Evolutionary conservation across 2,888 invertebrate genomes (phyloP).

Genomic region (Falcaria lacertinaria): DNA sequence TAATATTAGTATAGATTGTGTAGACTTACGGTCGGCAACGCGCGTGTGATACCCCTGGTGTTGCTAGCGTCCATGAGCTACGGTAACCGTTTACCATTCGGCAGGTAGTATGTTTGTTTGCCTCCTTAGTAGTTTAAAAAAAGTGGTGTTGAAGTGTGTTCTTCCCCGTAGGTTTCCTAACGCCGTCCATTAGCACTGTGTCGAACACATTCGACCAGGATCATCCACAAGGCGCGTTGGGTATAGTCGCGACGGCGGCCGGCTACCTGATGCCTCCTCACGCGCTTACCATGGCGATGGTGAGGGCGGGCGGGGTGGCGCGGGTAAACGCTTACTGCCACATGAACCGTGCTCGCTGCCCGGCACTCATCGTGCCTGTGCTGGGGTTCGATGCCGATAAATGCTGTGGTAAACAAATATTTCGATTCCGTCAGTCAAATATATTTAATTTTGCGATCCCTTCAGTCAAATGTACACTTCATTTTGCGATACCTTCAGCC

Average conservation of each 20-base stretch:
- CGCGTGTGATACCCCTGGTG: too few relatives aligned
- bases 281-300: slow-evolving; percentile 24
- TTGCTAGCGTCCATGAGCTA: too few relatives aligned
- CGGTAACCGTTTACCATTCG: too few relatives aligned
- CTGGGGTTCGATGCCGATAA: slow-evolving; percentile 19
- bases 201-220: not conserved
- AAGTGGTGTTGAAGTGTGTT: not conserved
- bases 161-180: slow-evolving; percentile 26
- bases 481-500: too few relatives aligned
- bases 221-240: not conserved
- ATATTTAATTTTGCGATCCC: too few relatives aligned
- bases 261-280: slow-evolving; percentile 35
- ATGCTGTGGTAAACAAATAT: slow-evolving; percentile 41
- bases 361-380: slow-evolving; percentile 11
- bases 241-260: slow-evolving; percentile 10
- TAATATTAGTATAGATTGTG: too few relatives aligned
- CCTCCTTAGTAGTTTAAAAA: too few relatives aligned
- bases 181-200: slow-evolving; percentile 13
- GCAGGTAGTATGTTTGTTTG: too few relatives aligned
- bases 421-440: too few relatives aligned
- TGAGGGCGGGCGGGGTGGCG: slow-evolving; percentile 22
- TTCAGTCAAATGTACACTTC: too few relatives aligned
- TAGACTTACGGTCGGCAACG: too few relatives aligned
- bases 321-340: slow-evolving; percentile 38
- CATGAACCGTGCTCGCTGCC: slow-evolving; percentile 30